Conservation (phyloP, 2,888 invertebrate species). For the Saturnia japonica region DNA sequence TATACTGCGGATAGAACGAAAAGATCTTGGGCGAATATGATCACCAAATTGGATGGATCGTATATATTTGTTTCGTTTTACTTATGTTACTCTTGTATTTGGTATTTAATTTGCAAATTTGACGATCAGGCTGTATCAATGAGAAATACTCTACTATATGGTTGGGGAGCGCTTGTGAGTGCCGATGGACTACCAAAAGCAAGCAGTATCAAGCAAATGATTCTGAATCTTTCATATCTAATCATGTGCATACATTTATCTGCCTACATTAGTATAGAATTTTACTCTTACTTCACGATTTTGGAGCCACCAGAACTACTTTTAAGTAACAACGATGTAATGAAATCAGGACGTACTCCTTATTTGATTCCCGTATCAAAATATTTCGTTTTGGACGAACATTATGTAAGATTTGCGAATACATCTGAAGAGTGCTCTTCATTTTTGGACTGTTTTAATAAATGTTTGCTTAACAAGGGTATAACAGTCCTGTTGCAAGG, state of each 20-base stretch:
- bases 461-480: conserved; percentile 47
- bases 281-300: conserved; percentile 65
- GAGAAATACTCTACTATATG: conserved; percentile 45
- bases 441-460: conserved; percentile 47
- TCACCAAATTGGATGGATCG: conserved; percentile 48
- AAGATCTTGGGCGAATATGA: conserved; percentile 56
- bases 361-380: conserved; percentile 47
- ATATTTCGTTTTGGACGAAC: conserved; percentile 52
- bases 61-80: conserved; percentile 63
- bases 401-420: conserved; percentile 47
- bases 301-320: conserved; percentile 50
- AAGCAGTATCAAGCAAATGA: conserved; percentile 54
- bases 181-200: conserved; percentile 49
- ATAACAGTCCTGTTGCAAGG: conserved; percentile 52
- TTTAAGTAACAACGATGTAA: conserved; percentile 52
- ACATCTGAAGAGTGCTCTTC: conserved; percentile 48
- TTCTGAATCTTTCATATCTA: conserved; percentile 55
- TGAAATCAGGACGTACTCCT: conserved; percentile 47
- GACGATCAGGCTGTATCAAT: conserved; percentile 45
- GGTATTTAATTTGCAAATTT: conserved; percentile 47
- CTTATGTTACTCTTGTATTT: conserved; percentile 46
- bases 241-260: conserved; percentile 56
- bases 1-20: conserved; percentile 52
- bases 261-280: conserved; percentile 56
- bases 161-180: conserved; percentile 62